Percentiles rank a stretch among this genome's conserved stretches.
Evolutionary conservation across 2,113 vertebrate species (phyloP).

Genomic region (Syngnathoides biaculeatus): DNA sequence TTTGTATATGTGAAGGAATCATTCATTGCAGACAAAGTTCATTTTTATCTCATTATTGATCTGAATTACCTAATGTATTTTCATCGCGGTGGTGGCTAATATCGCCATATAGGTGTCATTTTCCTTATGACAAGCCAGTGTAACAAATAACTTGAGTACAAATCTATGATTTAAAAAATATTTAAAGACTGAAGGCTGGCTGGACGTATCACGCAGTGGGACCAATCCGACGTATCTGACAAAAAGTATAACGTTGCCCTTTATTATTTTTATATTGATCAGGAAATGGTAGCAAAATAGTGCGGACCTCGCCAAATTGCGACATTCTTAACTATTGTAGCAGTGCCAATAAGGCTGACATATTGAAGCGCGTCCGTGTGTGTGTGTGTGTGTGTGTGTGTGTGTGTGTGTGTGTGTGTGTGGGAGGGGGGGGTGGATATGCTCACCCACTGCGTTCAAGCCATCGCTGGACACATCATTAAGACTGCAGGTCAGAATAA

Average conservation of each 20-base stretch:
- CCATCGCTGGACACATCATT: slow-evolving; percentile 23
- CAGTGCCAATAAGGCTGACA: neutral
- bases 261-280: neutral
- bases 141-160: no score
- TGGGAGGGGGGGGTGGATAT: slow-evolving; percentile 11
- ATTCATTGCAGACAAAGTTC: neutral
- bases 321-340: neutral
- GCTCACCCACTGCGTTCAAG: slow-evolving; percentile 23
- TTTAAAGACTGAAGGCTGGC: slow-evolving; percentile 5
- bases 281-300: neutral
- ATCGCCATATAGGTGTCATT: neutral
- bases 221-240: neutral
- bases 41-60: neutral
- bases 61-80: neutral
- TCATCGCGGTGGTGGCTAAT: neutral
- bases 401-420: neutral
- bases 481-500: slow-evolving; percentile 31
- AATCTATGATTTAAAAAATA: no score
- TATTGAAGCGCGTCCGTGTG: slow-evolving; percentile 9
- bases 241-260: neutral
- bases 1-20: neutral
- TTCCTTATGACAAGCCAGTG: no score
- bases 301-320: neutral
- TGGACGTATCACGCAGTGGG: neutral
- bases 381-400: slow-evolving; percentile 12